phyloP scores from a whole-genome alignment of 2,797 vertebrate species.

The Acipenser transmontanus region DNA sequence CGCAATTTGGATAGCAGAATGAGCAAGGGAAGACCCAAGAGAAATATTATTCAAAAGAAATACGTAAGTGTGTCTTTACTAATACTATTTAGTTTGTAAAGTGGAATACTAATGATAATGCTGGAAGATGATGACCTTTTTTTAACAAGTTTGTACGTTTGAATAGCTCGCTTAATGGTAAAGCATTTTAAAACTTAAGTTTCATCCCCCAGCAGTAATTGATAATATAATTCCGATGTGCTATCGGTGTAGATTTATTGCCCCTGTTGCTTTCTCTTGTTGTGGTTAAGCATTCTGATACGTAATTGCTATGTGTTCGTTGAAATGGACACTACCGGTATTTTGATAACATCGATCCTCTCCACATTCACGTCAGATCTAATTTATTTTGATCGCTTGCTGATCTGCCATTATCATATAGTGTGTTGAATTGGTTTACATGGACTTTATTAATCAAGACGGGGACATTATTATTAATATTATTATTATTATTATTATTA shows the following conservation, averaged over 20 bases:
- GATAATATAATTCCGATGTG: conserved; percentile 3
- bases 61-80: conserved; percentile 77
- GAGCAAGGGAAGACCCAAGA: conserved; percentile 99
- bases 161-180: conserved; percentile 38
- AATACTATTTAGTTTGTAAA: neutral
- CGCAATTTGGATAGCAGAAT: conserved; percentile 86
- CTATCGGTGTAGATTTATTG: neutral
- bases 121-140: too few species aligned
- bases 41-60: conserved; percentile 99
- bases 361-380: conserved; percentile 52
- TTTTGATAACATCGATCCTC: conserved; percentile 20
- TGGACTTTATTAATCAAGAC: neutral
- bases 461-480: too few species aligned
- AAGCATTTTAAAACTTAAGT: conserved; percentile 46
- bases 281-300: neutral
- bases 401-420: conserved; percentile 24
- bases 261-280: too few species aligned
- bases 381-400: conserved; percentile 44
- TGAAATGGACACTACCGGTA: conserved; percentile 36
- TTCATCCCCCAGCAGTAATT: conserved; percentile 38
- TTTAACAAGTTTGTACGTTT: conserved; percentile 42
- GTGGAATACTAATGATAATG: too few species aligned
- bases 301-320: conserved; percentile 28
- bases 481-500: too few species aligned
- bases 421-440: conserved; percentile 12